phyloP scores from a whole-genome alignment of 2,888 invertebrate genomes.

The Brachyptera putata region DNA sequence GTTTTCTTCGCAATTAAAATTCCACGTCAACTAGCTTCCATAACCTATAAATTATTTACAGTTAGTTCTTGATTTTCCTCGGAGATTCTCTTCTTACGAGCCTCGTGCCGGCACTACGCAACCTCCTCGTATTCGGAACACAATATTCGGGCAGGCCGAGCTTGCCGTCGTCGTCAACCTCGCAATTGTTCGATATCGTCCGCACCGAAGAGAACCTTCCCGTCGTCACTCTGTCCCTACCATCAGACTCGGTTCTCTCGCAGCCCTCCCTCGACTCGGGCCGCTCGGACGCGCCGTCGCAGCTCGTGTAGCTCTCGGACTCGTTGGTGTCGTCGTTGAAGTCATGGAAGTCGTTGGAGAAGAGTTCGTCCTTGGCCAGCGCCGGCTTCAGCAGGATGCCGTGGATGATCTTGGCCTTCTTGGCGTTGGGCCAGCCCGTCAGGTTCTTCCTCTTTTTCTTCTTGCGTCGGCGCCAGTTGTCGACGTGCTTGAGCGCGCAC shows the following conservation, averaged over 20 bases:
- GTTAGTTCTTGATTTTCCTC: neutral
- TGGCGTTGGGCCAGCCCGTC: constrained; percentile 69
- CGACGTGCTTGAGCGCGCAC: neutral
- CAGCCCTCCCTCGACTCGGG: neutral
- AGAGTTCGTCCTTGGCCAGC: too few relatives aligned
- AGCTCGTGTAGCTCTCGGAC: neutral
- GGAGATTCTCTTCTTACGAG: neutral
- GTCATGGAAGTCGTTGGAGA: too few relatives aligned
- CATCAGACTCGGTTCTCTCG: neutral
- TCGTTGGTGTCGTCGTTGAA: neutral
- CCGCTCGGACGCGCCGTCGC: neutral
- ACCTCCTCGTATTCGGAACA: neutral
- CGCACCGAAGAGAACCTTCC: neutral
- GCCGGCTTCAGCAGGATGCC: neutral
- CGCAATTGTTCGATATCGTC: neutral
- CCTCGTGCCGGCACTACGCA: neutral
- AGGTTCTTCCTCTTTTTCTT: constrained; percentile 63
- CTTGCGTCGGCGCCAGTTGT: constrained; percentile 20
- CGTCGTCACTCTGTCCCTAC: neutral
- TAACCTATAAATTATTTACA: neutral
- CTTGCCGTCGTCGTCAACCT: neutral
- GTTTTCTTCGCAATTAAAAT: neutral
- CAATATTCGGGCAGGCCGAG: neutral
- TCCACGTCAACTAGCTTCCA: neutral
- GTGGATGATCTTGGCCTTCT: neutral